phyloP scores from a whole-genome alignment of 1,140 invertebrate species.

The Leptinotarsa defecta region DNA sequence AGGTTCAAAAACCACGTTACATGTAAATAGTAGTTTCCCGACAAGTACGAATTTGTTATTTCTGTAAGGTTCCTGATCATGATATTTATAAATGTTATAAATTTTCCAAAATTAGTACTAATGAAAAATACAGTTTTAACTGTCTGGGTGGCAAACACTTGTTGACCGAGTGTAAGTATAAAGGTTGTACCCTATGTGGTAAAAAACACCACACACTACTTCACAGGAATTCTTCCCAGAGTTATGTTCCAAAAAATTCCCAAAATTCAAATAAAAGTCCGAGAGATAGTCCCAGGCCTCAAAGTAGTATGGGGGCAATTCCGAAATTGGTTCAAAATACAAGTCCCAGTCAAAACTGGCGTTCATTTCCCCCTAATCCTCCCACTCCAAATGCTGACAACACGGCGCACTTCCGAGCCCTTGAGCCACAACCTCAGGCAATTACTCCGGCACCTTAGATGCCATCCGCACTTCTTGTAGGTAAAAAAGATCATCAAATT shows the following conservation, averaged over 20 bases:
- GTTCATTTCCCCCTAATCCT: background rate
- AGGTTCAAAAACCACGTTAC: background rate
- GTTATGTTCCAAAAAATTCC: background rate
- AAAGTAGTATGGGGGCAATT: background rate
- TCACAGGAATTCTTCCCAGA: background rate
- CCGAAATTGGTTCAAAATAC: background rate
- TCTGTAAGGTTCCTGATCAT: background rate
- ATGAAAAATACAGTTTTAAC: background rate
- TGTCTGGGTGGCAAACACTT: background rate
- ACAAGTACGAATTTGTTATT: background rate
- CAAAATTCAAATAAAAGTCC: background rate
- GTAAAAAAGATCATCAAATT: conserved; percentile 9
- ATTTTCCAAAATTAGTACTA: background rate
- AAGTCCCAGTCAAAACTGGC: background rate
- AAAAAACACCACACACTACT: background rate
- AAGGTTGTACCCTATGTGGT: background rate
- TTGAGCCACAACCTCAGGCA: background rate
- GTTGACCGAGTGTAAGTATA: background rate
- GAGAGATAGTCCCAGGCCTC: background rate
- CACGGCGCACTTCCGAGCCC: background rate
- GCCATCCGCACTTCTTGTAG: background rate
- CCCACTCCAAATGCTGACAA: too few species aligned
- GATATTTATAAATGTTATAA: background rate
- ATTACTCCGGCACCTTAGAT: background rate
- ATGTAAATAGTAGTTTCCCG: background rate